Conservation (phyloP, 2,113 vertebrate genomes). For the western clawed frog (Xenopus tropicalis) region DNA sequence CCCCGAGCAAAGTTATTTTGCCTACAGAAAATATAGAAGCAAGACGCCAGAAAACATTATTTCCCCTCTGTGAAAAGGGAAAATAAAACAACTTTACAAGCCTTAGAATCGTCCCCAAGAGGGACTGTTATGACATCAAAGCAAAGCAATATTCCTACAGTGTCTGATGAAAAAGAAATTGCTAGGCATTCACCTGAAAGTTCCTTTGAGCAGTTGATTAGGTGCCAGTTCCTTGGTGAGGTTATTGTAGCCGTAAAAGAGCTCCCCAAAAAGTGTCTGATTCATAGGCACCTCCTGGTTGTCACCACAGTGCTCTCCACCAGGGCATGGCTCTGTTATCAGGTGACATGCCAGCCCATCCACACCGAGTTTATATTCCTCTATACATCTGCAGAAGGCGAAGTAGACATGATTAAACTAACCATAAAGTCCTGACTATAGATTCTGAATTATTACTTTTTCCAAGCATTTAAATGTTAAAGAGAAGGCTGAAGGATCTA, state of each 20-base stretch:
- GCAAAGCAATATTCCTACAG: no score
- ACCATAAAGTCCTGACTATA: neutral
- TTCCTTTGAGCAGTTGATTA: constrained; percentile 90
- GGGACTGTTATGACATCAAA: no score
- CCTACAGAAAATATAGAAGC: constrained; percentile 59
- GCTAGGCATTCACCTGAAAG: constrained; percentile 76
- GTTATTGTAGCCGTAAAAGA: constrained; percentile 97
- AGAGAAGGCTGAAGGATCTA: no score
- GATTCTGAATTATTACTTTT: no score
- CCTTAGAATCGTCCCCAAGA: no score
- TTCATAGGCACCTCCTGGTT: constrained; percentile 85
- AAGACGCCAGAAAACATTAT: neutral
- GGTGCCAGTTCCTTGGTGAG: constrained; percentile 82
- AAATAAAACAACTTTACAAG: no score
- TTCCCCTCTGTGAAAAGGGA: no score
- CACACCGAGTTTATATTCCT: constrained; percentile 88
- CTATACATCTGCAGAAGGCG: constrained; percentile 78
- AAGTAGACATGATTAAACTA: constrained; percentile 3
- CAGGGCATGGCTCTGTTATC: constrained; percentile 82
- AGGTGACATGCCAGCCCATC: constrained; percentile 90
- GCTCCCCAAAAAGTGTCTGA: constrained; percentile 91
- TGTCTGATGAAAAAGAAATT: no score
- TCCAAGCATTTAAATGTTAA: no score
- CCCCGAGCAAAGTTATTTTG: constrained; percentile 97
- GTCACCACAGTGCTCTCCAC: constrained; percentile 80